A percentile compares a stretch with the other conserved stretches of the same genome.
Conservation (phyloP, 2,888 invertebrate genomes). For the Zeuzera pyrina region DNA sequence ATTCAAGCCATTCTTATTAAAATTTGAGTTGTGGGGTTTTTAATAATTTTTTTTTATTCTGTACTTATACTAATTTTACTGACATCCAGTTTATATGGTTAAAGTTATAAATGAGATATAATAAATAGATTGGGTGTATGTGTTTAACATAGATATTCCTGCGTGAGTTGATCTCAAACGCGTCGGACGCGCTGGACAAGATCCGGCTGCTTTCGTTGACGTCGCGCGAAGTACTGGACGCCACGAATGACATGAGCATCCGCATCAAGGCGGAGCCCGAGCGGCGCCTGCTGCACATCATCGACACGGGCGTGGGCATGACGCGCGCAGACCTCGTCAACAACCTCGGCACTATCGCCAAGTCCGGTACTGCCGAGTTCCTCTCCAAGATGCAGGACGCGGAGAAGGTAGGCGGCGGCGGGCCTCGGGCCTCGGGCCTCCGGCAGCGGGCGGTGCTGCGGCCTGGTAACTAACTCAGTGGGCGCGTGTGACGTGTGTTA, state of each 20-base stretch:
- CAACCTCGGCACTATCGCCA: conserved; percentile 98
- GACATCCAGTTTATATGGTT: no score
- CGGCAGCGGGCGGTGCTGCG: no score
- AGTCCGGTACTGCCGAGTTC: conserved; percentile 97
- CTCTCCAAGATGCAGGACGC: conserved; percentile 89
- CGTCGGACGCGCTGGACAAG: conserved; percentile 98
- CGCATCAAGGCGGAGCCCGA: conserved; percentile 96
- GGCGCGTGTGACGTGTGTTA: neutral
- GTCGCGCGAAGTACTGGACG: conserved; percentile 82
- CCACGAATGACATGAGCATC: conserved; percentile 88
- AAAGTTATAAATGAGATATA: no score
- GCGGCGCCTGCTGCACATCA: conserved; percentile 91
- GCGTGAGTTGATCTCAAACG: conserved; percentile 98
- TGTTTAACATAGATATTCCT: conserved; percentile 98
- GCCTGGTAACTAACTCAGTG: neutral
- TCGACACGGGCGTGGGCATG: conserved; percentile 98
- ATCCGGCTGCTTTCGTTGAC: conserved; percentile 95
- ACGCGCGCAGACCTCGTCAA: conserved; percentile 93
- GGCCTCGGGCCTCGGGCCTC: no score
- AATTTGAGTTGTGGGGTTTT: no score
- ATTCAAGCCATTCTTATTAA: no score
- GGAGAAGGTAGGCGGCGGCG: conserved; percentile 22
- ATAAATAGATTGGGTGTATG: no score
- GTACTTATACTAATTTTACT: no score
- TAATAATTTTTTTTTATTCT: no score